Evolutionary conservation across 2,113 vertebrate species (phyloP), one percentile per base, ranked within the genome.

Genomic region (Alouatta palliata): DNA sequence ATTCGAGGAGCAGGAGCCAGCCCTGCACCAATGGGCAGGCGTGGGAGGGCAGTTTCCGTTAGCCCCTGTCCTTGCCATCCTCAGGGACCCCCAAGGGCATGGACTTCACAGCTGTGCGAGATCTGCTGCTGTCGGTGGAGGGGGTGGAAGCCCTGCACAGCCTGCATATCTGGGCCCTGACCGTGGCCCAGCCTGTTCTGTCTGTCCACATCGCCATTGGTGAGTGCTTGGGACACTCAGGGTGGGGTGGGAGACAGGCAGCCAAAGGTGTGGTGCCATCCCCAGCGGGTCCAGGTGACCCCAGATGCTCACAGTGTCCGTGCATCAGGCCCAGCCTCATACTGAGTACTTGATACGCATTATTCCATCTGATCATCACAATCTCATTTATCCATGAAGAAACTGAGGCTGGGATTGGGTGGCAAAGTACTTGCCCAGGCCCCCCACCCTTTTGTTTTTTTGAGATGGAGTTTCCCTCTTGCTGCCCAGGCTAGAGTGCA

Each of bases 121-220:
- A 99, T 4, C 97, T 96, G 56, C 98, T 99, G 97, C 98, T 99
- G 96, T 99, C 98, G 0, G 98, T 99, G 91, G 84, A 47, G 17
- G 99, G 99, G 1, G 99, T 99, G 54, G 97, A 98, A 82, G 98
- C 98, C 0, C 98, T 99, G 68, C 99, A 99, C 98, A 98, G 98
- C 96, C 98, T 99, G 47, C 99, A 99, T 95, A 98, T 99, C 96
- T 99, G 99, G 99, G 99, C 99, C 0, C 99, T 99, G 93, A 99
- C 99, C 0, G 97, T 98, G 2, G 98, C 98, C 0, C 99, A 99
- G 85, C 98, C 99, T 0, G 96, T 99, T 95, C 98, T 99, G 3
- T 99, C 99, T 0, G 99, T 99, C 27, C 99, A 99, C 97, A 98
- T 99, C 0, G 98, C 98, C 92, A 98, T 99, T 95, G 99, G 99